Evolutionary conservation across 2,888 invertebrate species (phyloP).

Genomic region (Microchrysa polita): DNA sequence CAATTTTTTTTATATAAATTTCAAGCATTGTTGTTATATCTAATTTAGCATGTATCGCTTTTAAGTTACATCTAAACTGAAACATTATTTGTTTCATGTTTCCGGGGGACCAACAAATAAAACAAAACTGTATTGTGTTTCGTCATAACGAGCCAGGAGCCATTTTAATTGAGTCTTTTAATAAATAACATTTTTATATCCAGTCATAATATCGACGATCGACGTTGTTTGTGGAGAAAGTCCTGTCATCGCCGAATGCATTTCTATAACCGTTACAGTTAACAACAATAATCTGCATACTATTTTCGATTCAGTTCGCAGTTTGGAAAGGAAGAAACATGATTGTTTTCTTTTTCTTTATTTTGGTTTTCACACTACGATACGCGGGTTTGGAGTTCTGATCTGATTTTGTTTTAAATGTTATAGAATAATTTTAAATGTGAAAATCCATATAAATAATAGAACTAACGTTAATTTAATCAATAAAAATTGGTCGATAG

Average conservation of each 20-base stretch:
- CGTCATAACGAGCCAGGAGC: neutral
- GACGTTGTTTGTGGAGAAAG: no score
- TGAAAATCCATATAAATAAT: slow-evolving; percentile 52
- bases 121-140: neutral
- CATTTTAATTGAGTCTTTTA: no score
- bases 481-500: slow-evolving; percentile 61
- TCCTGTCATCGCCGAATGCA: no score
- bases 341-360: neutral
- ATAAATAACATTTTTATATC: no score
- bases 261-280: neutral
- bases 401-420: slow-evolving; percentile 3
- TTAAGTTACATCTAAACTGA: slow-evolving; percentile 18
- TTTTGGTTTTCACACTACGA: no score
- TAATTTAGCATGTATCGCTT: slow-evolving; percentile 1
- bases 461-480: slow-evolving; percentile 7
- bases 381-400: neutral
- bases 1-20: neutral
- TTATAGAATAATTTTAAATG: slow-evolving; percentile 54
- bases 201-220: no score
- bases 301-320: neutral
- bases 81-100: slow-evolving; percentile 3
- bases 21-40: neutral
- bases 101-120: neutral
- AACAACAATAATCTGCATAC: neutral
- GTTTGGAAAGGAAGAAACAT: slow-evolving; percentile 7